phyloP scores from a whole-genome alignment of 2,888 invertebrate species.

The Rotaria sp. region DNA sequence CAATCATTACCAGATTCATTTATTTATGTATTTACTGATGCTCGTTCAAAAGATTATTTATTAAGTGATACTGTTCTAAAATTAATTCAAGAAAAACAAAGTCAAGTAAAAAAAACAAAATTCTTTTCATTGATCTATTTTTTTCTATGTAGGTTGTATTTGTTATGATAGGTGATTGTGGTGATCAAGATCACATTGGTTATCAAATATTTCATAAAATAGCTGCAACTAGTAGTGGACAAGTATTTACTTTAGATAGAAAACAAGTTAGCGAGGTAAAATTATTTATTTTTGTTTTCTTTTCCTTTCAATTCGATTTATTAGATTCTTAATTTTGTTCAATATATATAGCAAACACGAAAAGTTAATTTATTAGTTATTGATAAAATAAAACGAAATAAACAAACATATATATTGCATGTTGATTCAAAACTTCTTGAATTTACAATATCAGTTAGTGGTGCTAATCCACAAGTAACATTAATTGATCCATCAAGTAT shows the following conservation, averaged over 20 bases:
- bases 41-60: conserved; percentile 65
- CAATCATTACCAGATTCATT: conserved; percentile 65
- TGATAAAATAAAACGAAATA: conserved; percentile 56
- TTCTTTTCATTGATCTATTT: neutral
- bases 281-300: neutral
- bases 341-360: conserved; percentile 62
- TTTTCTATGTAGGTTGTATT: conserved; percentile 63
- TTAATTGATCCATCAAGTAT: conserved; percentile 59
- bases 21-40: conserved; percentile 71
- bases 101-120: conserved; percentile 60
- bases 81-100: conserved; percentile 67
- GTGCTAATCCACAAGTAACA: conserved; percentile 62
- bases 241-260: conserved; percentile 67
- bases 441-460: conserved; percentile 67
- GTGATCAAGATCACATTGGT: conserved; percentile 62
- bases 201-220: conserved; percentile 67
- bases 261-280: conserved; percentile 65
- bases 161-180: conserved; percentile 68
- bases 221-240: conserved; percentile 68
- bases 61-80: conserved; percentile 63
- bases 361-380: conserved; percentile 65
- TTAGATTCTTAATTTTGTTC: conserved; percentile 60
- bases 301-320: neutral
- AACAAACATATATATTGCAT: conserved; percentile 56
- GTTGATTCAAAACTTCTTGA: conserved; percentile 65